Evolutionary conservation across 1,140 invertebrate species (phyloP), one percentile per base, ranked within the genome.

Genomic region (Charaxes varanes): DNA sequence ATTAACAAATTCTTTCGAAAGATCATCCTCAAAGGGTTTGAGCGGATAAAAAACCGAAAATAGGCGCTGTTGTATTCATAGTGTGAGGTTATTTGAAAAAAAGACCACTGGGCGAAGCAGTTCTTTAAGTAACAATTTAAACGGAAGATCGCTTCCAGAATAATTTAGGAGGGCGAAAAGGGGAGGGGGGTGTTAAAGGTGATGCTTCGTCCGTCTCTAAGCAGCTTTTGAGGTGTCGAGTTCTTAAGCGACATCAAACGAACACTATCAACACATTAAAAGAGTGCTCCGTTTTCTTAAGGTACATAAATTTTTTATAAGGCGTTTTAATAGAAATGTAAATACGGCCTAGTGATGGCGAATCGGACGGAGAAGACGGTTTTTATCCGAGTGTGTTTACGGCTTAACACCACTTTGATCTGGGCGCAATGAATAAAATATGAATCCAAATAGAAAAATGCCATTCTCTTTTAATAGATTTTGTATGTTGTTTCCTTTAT

Each of bases 291-390:
- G 60, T 66, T 73, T 66, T 67, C 69, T 73, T 77, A 76, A 78
- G 70, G 67, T 62, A 54, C 58, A 72, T 76, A 67, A 73, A 81
- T 81, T 74, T 74, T 78, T 66, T 55, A 74, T 70, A 34, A 41
- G 15, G 23, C 42, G 36, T 41, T 53, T 55, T 73, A 73, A 74
- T 69, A 71, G 61, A 70, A 67, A 76, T 71, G 56, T 63, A 70
- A 72, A 76, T 71, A 48, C 50, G 3, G 13, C 38, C 11, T n/a
- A 17, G 13, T 32, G 24, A 30, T n/a, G 1, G n/a, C 10, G 7
- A 26, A 16, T 10, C 5, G 4, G 8, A 17, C 19, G 16, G 2
- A 4, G n/a, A 2, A 13, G n/a, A 19, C 28, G 17, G 28, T 38
- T 6, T 24, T 27, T 28, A 38, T 14, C 4, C 12, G 34, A 26